These are phyloP conservation scores for Zoanthus gigantus DNA, from an alignment of 92 coral and sea anemone species.

Conservation along the genomic window DNA sequence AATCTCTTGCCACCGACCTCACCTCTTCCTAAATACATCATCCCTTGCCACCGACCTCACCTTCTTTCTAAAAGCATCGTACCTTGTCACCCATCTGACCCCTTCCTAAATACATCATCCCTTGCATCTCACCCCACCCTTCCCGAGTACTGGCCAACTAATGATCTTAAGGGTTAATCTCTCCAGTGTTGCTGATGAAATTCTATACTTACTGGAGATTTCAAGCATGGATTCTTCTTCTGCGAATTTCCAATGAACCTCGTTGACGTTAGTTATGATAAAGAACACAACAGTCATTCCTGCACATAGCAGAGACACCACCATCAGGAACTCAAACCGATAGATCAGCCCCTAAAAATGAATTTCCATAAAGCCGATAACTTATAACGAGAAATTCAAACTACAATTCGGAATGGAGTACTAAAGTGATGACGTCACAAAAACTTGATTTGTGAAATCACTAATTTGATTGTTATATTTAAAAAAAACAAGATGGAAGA, in stretches of 20 bases:
- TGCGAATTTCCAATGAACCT: slow-evolving; percentile 97
- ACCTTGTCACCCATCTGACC: no score
- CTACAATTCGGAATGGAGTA: no score
- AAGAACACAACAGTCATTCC: slow-evolving; percentile 94
- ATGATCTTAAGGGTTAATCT: not conserved
- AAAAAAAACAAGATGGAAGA: no score
- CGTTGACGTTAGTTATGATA: slow-evolving; percentile 88
- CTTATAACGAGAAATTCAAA: not conserved
- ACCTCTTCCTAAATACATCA: no score
- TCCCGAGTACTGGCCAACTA: not conserved
- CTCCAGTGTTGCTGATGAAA: not conserved
- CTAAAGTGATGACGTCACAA: no score
- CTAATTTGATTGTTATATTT: no score
- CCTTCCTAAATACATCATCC: no score
- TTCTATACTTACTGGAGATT: slow-evolving; percentile 81
- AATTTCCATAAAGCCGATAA: not conserved
- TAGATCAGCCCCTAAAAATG: slow-evolving; percentile 84
- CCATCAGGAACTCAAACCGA: slow-evolving; percentile 97
- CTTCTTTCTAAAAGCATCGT: no score
- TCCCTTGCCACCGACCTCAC: no score
- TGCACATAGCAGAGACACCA: slow-evolving; percentile 90
- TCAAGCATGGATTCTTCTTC: slow-evolving; percentile 87
- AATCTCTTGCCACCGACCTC: no score
- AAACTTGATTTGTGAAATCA: no score
- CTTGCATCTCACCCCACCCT: not conserved